phyloP scores from a whole-genome alignment of 2,888 invertebrate species.

The Melanchra persicariae region DNA sequence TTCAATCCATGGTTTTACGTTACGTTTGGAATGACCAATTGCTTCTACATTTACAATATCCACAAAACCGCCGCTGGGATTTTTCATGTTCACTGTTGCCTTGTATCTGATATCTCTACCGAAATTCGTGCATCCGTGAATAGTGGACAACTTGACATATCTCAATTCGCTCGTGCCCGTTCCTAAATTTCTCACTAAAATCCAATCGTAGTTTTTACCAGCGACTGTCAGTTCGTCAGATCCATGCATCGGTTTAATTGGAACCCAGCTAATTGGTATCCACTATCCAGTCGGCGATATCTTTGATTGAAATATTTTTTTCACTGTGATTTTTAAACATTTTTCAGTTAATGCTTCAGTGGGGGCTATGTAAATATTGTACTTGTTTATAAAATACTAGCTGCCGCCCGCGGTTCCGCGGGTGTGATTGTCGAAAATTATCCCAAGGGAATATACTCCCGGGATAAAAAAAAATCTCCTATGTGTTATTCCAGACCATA shows the following conservation, averaged over 20 bases:
- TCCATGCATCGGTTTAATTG: constrained; percentile 66
- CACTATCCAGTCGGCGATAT: constrained; percentile 44
- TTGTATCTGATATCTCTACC: not conserved
- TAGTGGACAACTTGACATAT: constrained; percentile 12
- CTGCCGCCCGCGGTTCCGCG: not conserved
- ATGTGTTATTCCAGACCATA: too few relatives aligned
- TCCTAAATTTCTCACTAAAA: constrained; percentile 25
- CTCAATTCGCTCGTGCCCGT: not conserved
- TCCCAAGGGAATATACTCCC: too few relatives aligned
- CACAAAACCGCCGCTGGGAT: not conserved
- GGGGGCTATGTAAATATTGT: constrained; percentile 15
- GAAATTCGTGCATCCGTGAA: constrained; percentile 10
- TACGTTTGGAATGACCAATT: too few relatives aligned
- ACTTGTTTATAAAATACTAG: not conserved
- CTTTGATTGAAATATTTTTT: constrained; percentile 39
- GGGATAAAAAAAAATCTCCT: too few relatives aligned
- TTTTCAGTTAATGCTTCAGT: constrained; percentile 4
- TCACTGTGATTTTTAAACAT: constrained; percentile 3
- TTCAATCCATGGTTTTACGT: too few relatives aligned
- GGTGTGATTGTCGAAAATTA: too few relatives aligned
- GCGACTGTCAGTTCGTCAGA: constrained; percentile 14
- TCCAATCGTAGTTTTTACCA: constrained; percentile 39
- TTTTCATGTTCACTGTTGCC: not conserved
- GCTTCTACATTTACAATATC: not conserved
- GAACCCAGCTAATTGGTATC: constrained; percentile 51